Conservation (phyloP, 1,140 invertebrate genomes). For the Agrypnia vestita region DNA sequence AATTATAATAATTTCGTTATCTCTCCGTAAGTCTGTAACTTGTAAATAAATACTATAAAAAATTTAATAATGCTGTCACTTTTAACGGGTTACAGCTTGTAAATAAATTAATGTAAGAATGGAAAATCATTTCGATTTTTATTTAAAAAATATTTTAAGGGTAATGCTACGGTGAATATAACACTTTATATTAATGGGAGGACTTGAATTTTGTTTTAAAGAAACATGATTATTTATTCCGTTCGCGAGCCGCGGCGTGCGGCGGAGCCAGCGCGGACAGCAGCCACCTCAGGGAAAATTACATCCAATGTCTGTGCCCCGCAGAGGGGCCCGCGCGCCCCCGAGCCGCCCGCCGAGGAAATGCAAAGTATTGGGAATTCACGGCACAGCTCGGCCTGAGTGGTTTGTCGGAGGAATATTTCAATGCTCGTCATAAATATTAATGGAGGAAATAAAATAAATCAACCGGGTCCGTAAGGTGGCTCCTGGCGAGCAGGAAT, state of each 20-base stretch:
- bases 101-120: too few relatives aligned
- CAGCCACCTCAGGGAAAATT: constrained; percentile 57
- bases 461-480: neutral
- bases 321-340: neutral
- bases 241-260: constrained; percentile 53
- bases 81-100: too few relatives aligned
- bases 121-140: too few relatives aligned
- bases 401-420: constrained; percentile 33
- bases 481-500: neutral
- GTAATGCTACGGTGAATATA: too few relatives aligned
- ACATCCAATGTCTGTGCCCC: constrained; percentile 39
- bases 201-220: too few relatives aligned
- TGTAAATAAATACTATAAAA: too few relatives aligned
- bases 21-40: too few relatives aligned
- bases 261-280: too few relatives aligned
- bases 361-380: constrained; percentile 35
- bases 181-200: too few relatives aligned
- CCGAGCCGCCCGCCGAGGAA: neutral
- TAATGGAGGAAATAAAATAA: constrained; percentile 28
- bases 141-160: too few relatives aligned
- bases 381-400: constrained; percentile 2
- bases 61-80: too few relatives aligned
- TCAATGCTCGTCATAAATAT: constrained; percentile 28
- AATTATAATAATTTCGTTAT: too few relatives aligned
- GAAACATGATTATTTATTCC: constrained; percentile 55